phyloP scores from a whole-genome alignment of 2,888 invertebrate genomes.

The Apoda limacodes region DNA sequence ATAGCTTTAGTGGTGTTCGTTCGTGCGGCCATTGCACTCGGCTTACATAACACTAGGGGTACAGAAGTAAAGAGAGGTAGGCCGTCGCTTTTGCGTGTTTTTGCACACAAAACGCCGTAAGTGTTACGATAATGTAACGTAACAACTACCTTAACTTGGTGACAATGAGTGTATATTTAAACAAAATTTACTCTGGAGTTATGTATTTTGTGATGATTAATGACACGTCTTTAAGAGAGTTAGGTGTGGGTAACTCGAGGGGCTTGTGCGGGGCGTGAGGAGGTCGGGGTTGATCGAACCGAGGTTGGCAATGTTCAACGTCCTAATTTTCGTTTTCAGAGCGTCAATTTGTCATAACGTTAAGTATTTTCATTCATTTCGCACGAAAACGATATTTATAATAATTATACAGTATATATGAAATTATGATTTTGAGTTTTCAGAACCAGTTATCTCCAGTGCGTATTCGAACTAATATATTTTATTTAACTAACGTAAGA shows the following conservation, averaged over 20 bases:
- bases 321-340: slow-evolving; percentile 41
- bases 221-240: slow-evolving; percentile 44
- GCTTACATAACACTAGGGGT: slow-evolving; percentile 63
- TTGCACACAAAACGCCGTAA: too few relatives aligned
- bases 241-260: slow-evolving; percentile 29
- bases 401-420: too few relatives aligned
- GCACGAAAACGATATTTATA: too few relatives aligned
- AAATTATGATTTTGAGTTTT: too few relatives aligned
- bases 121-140: slow-evolving; percentile 23
- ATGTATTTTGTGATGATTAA: slow-evolving; percentile 50
- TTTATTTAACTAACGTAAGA: too few relatives aligned
- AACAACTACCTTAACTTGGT: slow-evolving; percentile 34
- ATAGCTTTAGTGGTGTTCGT: slow-evolving; percentile 43
- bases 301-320: slow-evolving; percentile 57
- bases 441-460: too few relatives aligned
- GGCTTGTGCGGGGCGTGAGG: too few relatives aligned
- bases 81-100: too few relatives aligned
- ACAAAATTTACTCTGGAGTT: slow-evolving; percentile 26
- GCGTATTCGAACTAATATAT: too few relatives aligned
- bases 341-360: slow-evolving; percentile 40
- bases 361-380: too few relatives aligned
- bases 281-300: slow-evolving; percentile 54
- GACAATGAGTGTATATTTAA: slow-evolving; percentile 36
- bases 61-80: slow-evolving; percentile 56
- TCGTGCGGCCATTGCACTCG: slow-evolving; percentile 63